phyloP scores from a whole-genome alignment of 2,797 vertebrate genomes.

The Anguilla obscura region DNA sequence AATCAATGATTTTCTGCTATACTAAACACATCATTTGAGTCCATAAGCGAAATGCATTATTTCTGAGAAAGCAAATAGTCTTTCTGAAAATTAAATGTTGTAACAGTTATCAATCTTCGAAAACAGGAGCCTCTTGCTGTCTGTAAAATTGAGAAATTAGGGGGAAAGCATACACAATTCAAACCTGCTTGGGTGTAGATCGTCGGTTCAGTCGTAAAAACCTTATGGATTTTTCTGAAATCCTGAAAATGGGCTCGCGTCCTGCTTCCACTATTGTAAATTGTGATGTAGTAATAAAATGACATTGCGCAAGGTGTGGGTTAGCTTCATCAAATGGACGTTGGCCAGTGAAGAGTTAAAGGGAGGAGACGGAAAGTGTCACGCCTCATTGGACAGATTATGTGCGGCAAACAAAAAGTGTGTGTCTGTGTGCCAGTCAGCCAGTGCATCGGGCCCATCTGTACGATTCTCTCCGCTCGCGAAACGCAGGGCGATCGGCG shows the following conservation, averaged over 20 bases:
- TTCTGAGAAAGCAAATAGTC: neutral
- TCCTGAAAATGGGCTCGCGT: constrained; percentile 23
- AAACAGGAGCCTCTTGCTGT: neutral
- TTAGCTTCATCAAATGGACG: constrained; percentile 61
- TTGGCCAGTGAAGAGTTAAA: constrained; percentile 89
- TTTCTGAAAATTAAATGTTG: neutral
- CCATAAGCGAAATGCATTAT: neutral
- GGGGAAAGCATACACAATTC: neutral
- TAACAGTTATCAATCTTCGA: neutral
- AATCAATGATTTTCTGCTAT: too few relatives aligned
- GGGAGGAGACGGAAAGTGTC: constrained; percentile 91
- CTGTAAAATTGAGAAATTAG: neutral
- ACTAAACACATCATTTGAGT: neutral
- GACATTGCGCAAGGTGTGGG: constrained; percentile 20
- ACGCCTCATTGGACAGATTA: constrained; percentile 99
- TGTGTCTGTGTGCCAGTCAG: constrained; percentile 91
- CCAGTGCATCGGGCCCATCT: constrained; percentile 89
- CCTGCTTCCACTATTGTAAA: constrained; percentile 28
- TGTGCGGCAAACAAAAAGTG: constrained; percentile 99
- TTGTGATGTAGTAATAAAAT: constrained; percentile 23
- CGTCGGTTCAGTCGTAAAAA: neutral
- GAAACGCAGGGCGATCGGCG: constrained; percentile 53
- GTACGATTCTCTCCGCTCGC: constrained; percentile 67
- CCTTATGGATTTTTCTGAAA: constrained; percentile 9
- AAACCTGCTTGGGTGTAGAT: constrained; percentile 6